Percentiles rank a stretch among this genome's conserved stretches.
Evolutionary conservation across 2,888 invertebrate genomes (phyloP).

Genomic region (Heteromurus nitidus): DNA sequence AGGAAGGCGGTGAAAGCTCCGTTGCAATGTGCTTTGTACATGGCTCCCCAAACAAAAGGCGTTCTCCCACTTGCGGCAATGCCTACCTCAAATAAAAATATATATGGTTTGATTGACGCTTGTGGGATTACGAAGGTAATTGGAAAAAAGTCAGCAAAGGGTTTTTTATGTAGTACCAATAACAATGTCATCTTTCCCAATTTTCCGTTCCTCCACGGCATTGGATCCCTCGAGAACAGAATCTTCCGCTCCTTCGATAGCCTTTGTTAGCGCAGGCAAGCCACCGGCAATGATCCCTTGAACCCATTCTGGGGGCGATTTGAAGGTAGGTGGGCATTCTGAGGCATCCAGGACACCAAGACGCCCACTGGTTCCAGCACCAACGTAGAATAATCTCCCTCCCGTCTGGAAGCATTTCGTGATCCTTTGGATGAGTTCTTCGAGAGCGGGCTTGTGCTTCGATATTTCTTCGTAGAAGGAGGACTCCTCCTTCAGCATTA

Average conservation of each 20-base stretch:
- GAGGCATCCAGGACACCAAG: constrained; percentile 73
- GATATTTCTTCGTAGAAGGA: constrained; percentile 62
- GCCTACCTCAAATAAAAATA: constrained; percentile 52
- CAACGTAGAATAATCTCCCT: constrained; percentile 73
- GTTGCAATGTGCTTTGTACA: constrained; percentile 63
- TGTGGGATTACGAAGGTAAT: background rate
- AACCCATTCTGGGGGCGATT: constrained; percentile 69
- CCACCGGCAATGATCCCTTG: constrained; percentile 73
- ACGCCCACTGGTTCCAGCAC: constrained; percentile 73
- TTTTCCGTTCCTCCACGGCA: constrained; percentile 52
- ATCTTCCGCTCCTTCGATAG: constrained; percentile 72
- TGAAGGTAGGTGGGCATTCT: constrained; percentile 71
- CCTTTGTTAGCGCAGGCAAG: constrained; percentile 59
- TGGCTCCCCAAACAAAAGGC: constrained; percentile 72
- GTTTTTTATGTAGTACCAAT: constrained; percentile 56
- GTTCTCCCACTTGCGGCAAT: constrained; percentile 72
- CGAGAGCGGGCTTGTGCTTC: constrained; percentile 62
- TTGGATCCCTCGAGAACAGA: constrained; percentile 67
- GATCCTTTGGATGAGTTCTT: constrained; percentile 59
- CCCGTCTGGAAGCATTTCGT: constrained; percentile 67
- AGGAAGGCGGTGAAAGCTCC: constrained; percentile 70
- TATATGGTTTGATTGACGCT: background rate
- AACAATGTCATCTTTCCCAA: constrained; percentile 69
- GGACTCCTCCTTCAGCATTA: constrained; percentile 70
- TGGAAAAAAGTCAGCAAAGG: background rate